Evolutionary conservation across 2,113 vertebrate genomes (phyloP), one percentile per base, ranked within the genome.

Genomic region (Paedocypris sp.): DNA sequence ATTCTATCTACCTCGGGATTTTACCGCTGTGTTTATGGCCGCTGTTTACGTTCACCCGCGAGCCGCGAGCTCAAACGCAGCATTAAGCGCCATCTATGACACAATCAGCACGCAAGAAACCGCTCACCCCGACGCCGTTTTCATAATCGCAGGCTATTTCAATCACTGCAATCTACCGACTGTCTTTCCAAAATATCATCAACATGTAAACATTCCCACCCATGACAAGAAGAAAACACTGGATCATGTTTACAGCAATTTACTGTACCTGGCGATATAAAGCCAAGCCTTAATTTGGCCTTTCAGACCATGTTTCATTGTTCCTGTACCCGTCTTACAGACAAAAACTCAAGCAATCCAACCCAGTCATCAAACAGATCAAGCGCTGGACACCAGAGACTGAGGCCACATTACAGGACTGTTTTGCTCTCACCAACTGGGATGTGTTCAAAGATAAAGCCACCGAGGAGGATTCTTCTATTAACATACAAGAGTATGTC

Each of bases 361-460:
- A 49, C 2, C 6, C 23, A 5, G 5, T 29, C 46, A 49, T 7
- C 6, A 48, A 3, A 28, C 46, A 15, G 25, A 25, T 43, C 10
- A 45, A 45, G 3, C 8, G 10, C 9, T 23, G 42, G 42, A 23
- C 7, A 4, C 20, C 5, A 23, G 18, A 45, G 20, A 23, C 18
- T 9, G 39, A 42, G 16, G 5, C 15, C 16, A 19, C 10, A 13
- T 5, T 42, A 6, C 16, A 6, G 39, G 16, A 42, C 51, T 38
- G 35, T 39, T 56, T 56, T 56, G 52, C 52, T 33, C 10, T 8
- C 7, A 56, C 52, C 38, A 36, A 13, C 52, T 56, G 52, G 52
- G 33, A 25, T 38, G 51, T 54, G 33, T 54, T 23, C 15, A 36
- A 39, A 54, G 18, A 4, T 54, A 35, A 11, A 54, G 33, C 22